Evolutionary conservation across 2,888 invertebrate species (phyloP).

Genomic region (Acleris cristana): DNA sequence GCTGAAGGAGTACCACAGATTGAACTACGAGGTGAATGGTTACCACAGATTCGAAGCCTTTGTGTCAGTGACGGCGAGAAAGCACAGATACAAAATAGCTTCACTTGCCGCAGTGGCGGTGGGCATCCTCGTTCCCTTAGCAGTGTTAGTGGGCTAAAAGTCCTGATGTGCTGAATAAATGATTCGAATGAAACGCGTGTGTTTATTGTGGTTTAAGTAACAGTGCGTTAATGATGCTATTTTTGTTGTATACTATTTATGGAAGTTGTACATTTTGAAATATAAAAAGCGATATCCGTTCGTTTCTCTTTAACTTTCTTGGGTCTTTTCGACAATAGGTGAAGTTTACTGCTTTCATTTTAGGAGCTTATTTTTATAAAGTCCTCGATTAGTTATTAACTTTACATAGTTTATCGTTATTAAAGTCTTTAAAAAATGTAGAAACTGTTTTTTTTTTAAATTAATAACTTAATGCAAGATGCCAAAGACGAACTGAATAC

Average conservation of each 20-base stretch:
- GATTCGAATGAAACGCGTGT: constrained; percentile 25
- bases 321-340: too few species aligned
- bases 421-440: too few species aligned
- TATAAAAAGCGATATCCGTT: constrained; percentile 1
- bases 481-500: too few species aligned
- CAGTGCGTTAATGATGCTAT: constrained; percentile 11
- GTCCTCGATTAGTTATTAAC: too few species aligned
- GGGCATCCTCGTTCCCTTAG: constrained; percentile 67
- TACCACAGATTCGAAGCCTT: constrained; percentile 68
- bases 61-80: constrained; percentile 68
- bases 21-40: constrained; percentile 68
- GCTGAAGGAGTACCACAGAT: constrained; percentile 86
- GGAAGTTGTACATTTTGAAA: not conserved
- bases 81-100: constrained; percentile 71
- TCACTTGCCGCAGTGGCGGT: constrained; percentile 67
- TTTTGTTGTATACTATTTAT: constrained; percentile 4
- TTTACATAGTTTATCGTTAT: too few species aligned
- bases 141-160: constrained; percentile 63
- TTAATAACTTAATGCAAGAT: too few species aligned
- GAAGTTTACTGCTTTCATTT: too few species aligned
- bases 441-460: too few species aligned
- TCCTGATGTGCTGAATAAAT: constrained; percentile 12
- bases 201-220: constrained; percentile 16
- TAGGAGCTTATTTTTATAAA: too few species aligned
- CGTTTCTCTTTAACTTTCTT: not conserved